These are phyloP conservation scores for Halcyon smyrnensis DNA, from an alignment of 2,797 vertebrate genomes.

Conservation along the genomic window DNA sequence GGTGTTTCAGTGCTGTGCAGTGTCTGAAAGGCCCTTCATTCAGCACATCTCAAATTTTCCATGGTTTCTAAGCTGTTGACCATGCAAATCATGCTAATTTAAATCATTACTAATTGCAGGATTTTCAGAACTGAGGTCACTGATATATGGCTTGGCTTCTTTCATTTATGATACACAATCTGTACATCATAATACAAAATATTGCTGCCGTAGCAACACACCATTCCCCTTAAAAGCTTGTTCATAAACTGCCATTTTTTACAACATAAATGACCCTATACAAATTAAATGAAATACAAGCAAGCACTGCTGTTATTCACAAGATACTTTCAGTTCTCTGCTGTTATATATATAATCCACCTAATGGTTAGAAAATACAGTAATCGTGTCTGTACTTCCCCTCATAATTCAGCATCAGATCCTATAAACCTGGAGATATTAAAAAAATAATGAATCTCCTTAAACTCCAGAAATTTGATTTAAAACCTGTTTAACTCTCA, in stretches of 20 bases:
- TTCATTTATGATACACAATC: background rate
- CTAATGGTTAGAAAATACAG: background rate
- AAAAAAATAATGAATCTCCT: background rate
- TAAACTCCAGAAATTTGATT: background rate
- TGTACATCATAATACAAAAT: background rate
- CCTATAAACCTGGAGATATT: background rate
- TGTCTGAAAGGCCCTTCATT: background rate
- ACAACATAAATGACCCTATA: background rate
- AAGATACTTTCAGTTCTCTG: background rate
- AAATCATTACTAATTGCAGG: background rate
- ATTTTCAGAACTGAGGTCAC: background rate
- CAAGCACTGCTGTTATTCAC: background rate
- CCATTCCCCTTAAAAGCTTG: background rate
- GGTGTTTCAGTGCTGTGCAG: background rate
- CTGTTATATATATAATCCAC: background rate
- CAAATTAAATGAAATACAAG: background rate
- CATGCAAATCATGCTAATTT: background rate
- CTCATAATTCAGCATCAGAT: background rate
- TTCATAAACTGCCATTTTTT: background rate
- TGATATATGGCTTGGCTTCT: background rate
- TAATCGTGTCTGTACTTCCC: background rate
- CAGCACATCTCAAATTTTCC: background rate
- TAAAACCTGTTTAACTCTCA: background rate
- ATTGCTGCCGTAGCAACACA: rapidly evolving
- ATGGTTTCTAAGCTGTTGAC: background rate